Evolutionary conservation across 2,888 invertebrate genomes (phyloP).

Genomic region (Xestia ashworthii): DNA sequence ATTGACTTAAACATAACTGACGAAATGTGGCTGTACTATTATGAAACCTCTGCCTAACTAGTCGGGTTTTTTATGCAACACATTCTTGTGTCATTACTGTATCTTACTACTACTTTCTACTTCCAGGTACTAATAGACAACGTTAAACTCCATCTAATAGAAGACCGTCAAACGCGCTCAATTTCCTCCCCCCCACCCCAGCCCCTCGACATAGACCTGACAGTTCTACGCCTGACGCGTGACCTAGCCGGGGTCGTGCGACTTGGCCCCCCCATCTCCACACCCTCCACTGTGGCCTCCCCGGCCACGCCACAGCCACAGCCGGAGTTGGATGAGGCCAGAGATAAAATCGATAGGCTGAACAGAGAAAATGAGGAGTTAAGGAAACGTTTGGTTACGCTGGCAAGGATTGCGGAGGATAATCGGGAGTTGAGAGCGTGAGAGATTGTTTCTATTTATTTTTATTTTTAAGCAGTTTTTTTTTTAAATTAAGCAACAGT

Average conservation of each 20-base stretch:
- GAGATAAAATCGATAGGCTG: constrained; percentile 81
- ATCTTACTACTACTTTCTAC: neutral
- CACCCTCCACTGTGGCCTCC: constrained; percentile 75
- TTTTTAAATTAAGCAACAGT: neutral
- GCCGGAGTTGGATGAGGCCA: constrained; percentile 86
- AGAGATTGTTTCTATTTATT: constrained; percentile 71
- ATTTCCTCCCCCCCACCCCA: constrained; percentile 95
- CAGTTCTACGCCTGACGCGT: constrained; percentile 93
- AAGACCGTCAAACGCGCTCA: constrained; percentile 95
- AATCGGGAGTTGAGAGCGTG: constrained; percentile 88
- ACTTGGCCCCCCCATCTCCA: constrained; percentile 91
- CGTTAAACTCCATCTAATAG: constrained; percentile 94
- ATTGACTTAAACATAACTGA: no score
- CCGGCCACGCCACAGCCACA: constrained; percentile 78
- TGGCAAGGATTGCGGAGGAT: constrained; percentile 90
- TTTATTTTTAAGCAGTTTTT: neutral
- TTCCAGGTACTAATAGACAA: constrained; percentile 93
- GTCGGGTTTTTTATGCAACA: no score
- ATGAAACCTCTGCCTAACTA: no score
- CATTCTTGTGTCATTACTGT: neutral
- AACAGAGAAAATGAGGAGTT: constrained; percentile 88
- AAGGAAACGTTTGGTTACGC: constrained; percentile 84
- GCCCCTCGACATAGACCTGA: constrained; percentile 94
- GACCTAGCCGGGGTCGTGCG: constrained; percentile 94
- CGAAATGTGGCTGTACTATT: no score